phyloP scores from a whole-genome alignment of 2,113 vertebrate species.

The Zosterops japonicus region DNA sequence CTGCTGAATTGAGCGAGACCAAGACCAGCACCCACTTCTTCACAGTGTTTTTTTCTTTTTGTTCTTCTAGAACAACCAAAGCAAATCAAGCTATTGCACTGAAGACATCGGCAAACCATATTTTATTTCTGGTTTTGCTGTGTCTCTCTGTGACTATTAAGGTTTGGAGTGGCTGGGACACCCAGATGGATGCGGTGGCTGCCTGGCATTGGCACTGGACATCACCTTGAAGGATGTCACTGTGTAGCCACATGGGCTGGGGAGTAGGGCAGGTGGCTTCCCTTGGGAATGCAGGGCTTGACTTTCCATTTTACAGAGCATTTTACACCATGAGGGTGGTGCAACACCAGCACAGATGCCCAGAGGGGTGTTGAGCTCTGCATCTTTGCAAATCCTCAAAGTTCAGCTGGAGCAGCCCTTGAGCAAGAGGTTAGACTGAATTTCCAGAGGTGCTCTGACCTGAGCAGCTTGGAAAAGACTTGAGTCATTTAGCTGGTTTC shows the following conservation, averaged over 20 bases:
- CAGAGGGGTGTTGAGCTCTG: not conserved
- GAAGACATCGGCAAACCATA: too few species aligned
- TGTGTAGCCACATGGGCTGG: not conserved
- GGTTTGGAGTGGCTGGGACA: not conserved
- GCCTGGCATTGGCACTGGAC: not conserved
- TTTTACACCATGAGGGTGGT: not conserved
- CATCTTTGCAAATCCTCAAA: not conserved
- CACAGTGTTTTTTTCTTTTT: not conserved
- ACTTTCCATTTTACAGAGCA: not conserved
- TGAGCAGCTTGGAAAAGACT: accelerated
- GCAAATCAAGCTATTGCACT: not conserved
- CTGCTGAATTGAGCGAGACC: not conserved
- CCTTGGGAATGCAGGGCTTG: accelerated
- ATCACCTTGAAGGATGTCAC: not conserved
- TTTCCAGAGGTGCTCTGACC: not conserved
- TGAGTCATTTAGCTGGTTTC: not conserved
- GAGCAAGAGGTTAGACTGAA: not conserved
- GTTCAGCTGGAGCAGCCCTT: not conserved
- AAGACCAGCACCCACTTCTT: not conserved
- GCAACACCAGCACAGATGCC: not conserved
- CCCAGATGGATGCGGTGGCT: accelerated
- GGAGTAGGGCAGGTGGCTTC: not conserved
- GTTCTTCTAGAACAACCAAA: not conserved
- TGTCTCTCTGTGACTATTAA: accelerated
- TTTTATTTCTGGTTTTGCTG: not conserved